Evolutionary conservation across 2,113 vertebrate genomes (phyloP).

Genomic region (Dendrocopos noguchii): DNA sequence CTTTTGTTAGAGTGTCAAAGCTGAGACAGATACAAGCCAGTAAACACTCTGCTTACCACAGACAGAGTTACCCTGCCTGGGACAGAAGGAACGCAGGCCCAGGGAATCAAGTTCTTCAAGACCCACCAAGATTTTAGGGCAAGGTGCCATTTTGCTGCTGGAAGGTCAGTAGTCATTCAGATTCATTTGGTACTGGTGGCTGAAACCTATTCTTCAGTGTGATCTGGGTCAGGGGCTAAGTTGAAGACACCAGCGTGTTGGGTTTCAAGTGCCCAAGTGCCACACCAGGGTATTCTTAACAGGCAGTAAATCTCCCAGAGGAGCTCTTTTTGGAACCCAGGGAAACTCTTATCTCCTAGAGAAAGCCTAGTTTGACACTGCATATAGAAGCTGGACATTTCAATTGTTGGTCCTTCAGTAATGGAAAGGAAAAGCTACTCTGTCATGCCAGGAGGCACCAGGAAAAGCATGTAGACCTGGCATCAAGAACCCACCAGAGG

Average conservation of each 20-base stretch:
- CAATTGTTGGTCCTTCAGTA: background rate
- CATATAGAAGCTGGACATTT: background rate
- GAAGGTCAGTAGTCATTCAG: background rate
- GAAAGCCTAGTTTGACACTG: background rate
- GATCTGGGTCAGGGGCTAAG: background rate
- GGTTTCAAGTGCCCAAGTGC: too few relatives aligned
- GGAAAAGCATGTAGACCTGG: background rate
- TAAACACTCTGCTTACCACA: conserved; percentile 69
- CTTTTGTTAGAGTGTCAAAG: conserved; percentile 69
- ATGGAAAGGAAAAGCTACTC: background rate
- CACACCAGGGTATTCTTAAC: background rate
- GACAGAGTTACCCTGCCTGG: conserved; percentile 29
- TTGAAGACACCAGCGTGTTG: background rate
- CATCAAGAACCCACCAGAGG: background rate
- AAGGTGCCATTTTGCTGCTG: background rate
- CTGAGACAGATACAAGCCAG: conserved; percentile 64
- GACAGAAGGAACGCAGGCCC: background rate
- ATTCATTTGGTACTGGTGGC: fast-evolving
- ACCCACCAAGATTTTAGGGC: background rate
- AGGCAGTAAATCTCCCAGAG: background rate
- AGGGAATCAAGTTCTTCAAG: background rate
- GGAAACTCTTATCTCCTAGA: background rate
- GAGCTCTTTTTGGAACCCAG: background rate
- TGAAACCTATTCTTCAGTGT: background rate
- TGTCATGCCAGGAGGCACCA: background rate